Base-by-base conservation (phyloP, 2,888 invertebrate species). In the Melanchra persicariae region DNA sequence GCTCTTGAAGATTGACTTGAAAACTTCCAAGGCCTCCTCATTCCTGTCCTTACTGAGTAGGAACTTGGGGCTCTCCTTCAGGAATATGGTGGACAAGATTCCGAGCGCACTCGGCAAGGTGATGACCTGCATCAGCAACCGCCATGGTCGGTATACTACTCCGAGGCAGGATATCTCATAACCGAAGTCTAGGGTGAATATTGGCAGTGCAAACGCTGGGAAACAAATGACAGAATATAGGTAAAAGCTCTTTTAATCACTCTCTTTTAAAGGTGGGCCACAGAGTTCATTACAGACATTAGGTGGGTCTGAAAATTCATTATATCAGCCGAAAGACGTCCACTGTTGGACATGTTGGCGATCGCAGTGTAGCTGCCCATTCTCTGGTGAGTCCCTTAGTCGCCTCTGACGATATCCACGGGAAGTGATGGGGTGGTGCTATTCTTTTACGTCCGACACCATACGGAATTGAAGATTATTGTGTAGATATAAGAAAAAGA, bases 41-140 rank as follows among this genome's bases (percentile, higher is more conserved):
- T 96, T 91, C 70, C 94, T 93, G 0, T 97, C 97, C 81, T 97
- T 97, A 51, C 97, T 96, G 5, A 97, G 93, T 55, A 97, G 93
- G 88, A 97, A 98, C 89, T 98, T 98, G 0, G 98, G 98, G 81
- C 98, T 98, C 89, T 98, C 98, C 0, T 97, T 97, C 66, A 97
- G 91, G 57, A 94, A 93, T 0, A 95, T 85, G 24, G 97, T 92
- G 40, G 96, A 94, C 0, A 97, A 15, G 0, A 97, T 96, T 0
- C 97, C 97, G 0, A 97, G 49, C 0, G 97, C 85, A 59, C 97
- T 97, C 0, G 98, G 97, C 0, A 97, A 40, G 68, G 97, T 96
- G 81, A 98, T 96, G 1, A 97, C 83, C 17, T 97, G 96, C 52
- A 98, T 91, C 63, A 98, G 96, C 30, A 98, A 84, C 57, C 98